Base-by-base conservation (phyloP, 1,140 invertebrate species). In the Vollenhovia emeryi region DNA sequence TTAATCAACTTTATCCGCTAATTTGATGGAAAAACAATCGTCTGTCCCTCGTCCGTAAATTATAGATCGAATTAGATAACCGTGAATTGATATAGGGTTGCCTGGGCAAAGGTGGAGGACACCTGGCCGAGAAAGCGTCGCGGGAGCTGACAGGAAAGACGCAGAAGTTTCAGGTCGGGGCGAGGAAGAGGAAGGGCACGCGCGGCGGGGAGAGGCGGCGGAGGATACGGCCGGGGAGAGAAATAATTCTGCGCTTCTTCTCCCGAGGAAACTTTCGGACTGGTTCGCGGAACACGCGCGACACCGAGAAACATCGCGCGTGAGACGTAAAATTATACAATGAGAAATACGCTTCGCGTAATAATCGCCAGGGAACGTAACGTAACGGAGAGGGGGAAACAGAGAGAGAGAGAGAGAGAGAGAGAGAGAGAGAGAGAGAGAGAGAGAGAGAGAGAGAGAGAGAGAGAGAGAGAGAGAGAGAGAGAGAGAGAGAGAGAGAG, bases 381-480 rank as follows among this genome's bases (percentile, higher is more conserved):
- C 30, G 33, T 59, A 48, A 76, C 64, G 52, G 74, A 75, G 62
- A 80, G 86, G 88, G 21, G 3, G 62, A 45, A 55, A 33, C 24
- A 48, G 40, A 30, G 48, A 60, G 68, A 66, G 55, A 87, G 59
- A 66, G 76, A 69, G 64, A 82, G 88, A 89, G 21, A 5, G 75
- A 45, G 66, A 43, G n/a, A 40, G 57, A 36, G 43, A 60, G 68
- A 76, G 60, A n/a, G n/a, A n/a, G n/a, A n/a, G n/a, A n/a, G n/a
- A n/a, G 78, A 57, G 80, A 50, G 36, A 87, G 80, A 79, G 73
- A 89, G 87, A 78, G 86, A 79, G 0, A 18, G n/a, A n/a, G 78
- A 57, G 80, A 50, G 36, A 87, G 80, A 79, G 73, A 89, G 87
- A 78, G 86, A 79, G 0, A 18, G n/a, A n/a, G 78, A 57, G 80